phyloP scores from a whole-genome alignment of 2,113 vertebrate species.

The Dermatemys mawii region DNA sequence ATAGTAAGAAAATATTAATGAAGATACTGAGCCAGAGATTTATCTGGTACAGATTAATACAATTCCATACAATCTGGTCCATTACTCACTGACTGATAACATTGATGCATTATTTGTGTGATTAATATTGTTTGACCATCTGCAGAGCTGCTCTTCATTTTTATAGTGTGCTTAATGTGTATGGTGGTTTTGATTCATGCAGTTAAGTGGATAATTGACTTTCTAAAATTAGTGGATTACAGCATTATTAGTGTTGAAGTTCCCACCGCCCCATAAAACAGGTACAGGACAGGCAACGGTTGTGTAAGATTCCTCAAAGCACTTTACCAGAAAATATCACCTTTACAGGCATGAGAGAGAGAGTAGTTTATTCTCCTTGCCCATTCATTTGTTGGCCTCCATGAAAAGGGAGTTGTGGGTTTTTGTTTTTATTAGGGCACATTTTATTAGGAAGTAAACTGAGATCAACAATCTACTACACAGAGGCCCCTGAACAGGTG shows the following conservation, averaged over 20 bases:
- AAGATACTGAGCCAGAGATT: not conserved
- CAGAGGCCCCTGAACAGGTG: not conserved
- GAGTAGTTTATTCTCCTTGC: not conserved
- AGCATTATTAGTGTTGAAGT: not conserved
- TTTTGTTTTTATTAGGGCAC: not conserved
- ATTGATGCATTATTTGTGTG: not conserved
- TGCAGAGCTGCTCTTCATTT: too few relatives aligned
- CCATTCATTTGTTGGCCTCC: not conserved
- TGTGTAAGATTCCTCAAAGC: not conserved
- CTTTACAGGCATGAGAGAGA: not conserved
- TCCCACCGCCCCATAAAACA: not conserved
- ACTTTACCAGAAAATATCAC: not conserved
- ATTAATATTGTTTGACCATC: not conserved
- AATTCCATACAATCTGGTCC: not conserved
- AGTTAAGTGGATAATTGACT: not conserved
- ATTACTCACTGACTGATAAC: not conserved
- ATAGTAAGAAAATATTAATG: not conserved
- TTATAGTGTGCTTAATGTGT: not conserved
- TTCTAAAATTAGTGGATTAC: not conserved
- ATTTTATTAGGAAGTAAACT: not conserved
- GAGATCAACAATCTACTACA: not conserved
- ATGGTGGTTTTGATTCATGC: rapidly evolving
- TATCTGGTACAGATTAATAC: not conserved
- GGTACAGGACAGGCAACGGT: rapidly evolving
- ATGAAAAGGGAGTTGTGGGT: too few relatives aligned